Evolutionary conservation across 2,797 vertebrate genomes (phyloP), one percentile per base, ranked within the genome.

Genomic region (Momotus momota): DNA sequence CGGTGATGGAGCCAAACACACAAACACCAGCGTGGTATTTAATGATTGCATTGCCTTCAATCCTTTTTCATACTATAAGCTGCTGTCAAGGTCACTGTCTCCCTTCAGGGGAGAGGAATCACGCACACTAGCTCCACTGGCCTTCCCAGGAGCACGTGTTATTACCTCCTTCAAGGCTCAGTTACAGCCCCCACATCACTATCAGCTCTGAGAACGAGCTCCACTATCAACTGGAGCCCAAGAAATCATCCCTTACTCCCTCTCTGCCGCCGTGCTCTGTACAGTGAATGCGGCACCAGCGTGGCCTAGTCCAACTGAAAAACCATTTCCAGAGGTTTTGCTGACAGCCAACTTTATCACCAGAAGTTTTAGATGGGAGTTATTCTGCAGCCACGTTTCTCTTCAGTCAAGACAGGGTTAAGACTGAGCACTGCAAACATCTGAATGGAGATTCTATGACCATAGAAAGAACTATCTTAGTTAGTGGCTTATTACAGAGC

Each of bases 31-130:
- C 4, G 5, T 5, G 11, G 13, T 40, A 81, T 69, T 96, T 92
- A 72, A 91, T 2, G 1, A 49, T 35, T 20, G 31, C 61, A 7
- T 1, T 82, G 78, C 86, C 81, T 81, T 64, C 81, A 82, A 95
- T 15, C 43, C 21, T 57, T 49, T 74, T 75, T 16, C 54, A 52
- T 43, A 55, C 45, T 52, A 8, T 78, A 25, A 93, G 64, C 89
- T 83, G 71, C 61, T 74, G 57, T 8, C 75, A 96, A 97, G 94
- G 94, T 95, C 93, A 83, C 26, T 27, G 38, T 43, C 81, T 78
- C 81, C 91, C 45, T 52, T 77, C 26, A 49, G 27, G 6, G 6
- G 4, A 40, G 60, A 75, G 7, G 33, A 35, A 19, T 5, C 67
- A 62, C 49, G 17, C 35, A 48, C 20, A 9, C 6, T 5, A 58